Evolutionary conservation across 1,140 invertebrate species (phyloP), one percentile per base, ranked within the genome.

Genomic region (Xylocopa sonorina): DNA sequence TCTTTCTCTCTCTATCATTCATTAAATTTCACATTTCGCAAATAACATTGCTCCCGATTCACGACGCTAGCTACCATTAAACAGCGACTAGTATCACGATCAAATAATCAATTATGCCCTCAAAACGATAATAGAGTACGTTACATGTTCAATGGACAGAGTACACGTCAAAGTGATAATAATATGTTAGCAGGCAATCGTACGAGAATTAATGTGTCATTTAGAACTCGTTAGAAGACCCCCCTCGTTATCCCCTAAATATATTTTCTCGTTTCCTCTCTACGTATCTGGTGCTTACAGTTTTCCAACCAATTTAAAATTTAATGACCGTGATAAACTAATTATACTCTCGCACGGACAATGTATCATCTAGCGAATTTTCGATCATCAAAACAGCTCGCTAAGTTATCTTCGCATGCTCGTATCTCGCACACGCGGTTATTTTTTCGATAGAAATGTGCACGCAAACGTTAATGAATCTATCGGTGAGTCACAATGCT

Each of bases 341-440:
- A 27, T 57, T 9, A 18, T 57, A 32, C 16, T 18, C 18, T 32
- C 32, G 27, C 16, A 57, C 62, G 41, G n/a, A n/a, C 62, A 46
- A 29, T 21, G 38, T 46, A 29, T 46, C 16, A 43, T 18, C 53
- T 57, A 57, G 24, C 24, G 29, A 57, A 57, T 57, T 57, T 29
- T 57, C 21, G 24, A 14, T 16, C n/a, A n/a, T n/a, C n/a, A n/a
- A n/a, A n/a, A n/a, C n/a, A n/a, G n/a, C n/a, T n/a, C n/a, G n/a
- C n/a, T n/a, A n/a, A n/a, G n/a, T 50, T 50, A 51, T 29, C 21
- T 55, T 43, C 27, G 73, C 60, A 75, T 75, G 73, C 73, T 63
- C 14, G 9, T 41, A 29, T 55, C n/a, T 62, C n/a, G 41, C 71
- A 27, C 18, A 58, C n/a, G 46, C 18, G 53, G 38, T 29, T 24